Conservation (phyloP, 1,140 invertebrate species). For the Hyles euphorbiae region DNA sequence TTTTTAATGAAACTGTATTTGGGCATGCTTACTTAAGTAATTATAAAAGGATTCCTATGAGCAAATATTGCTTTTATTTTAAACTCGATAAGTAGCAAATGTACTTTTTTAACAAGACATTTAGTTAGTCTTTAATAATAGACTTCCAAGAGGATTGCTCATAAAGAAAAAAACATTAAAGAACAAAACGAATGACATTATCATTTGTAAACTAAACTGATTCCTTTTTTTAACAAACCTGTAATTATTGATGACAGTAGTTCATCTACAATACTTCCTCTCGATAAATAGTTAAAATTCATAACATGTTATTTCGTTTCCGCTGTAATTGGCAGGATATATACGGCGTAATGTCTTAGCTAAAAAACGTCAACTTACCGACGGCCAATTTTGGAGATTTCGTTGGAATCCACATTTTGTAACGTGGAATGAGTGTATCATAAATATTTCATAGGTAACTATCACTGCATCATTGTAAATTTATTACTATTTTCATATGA, state of each 20-base stretch:
- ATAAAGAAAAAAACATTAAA: too few relatives aligned
- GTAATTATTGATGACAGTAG: not conserved
- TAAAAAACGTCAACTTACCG: slow-evolving; percentile 58
- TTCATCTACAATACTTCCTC: slow-evolving; percentile 1
- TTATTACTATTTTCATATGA: slow-evolving; percentile 19
- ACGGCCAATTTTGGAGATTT: slow-evolving; percentile 63
- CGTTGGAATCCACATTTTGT: slow-evolving; percentile 62
- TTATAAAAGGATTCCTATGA: too few relatives aligned
- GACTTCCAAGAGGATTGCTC: too few relatives aligned
- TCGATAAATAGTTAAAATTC: slow-evolving; percentile 41
- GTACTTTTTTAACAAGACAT: too few relatives aligned
- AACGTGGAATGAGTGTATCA: slow-evolving; percentile 7
- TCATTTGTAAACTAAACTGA: too few relatives aligned
- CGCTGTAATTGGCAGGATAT: slow-evolving; percentile 67
- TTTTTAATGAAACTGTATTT: too few relatives aligned
- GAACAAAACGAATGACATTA: too few relatives aligned
- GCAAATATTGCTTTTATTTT: too few relatives aligned
- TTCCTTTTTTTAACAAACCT: slow-evolving; percentile 1
- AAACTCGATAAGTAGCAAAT: too few relatives aligned
- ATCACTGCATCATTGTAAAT: slow-evolving; percentile 23
- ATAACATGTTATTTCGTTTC: slow-evolving; percentile 61
- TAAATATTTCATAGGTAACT: slow-evolving; percentile 5
- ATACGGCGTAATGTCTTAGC: slow-evolving; percentile 38
- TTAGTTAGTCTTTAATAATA: too few relatives aligned
- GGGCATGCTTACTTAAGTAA: too few relatives aligned